Evolutionary conservation across 2,113 vertebrate genomes (phyloP).

Genomic region (Chaetodon trifascialis): DNA sequence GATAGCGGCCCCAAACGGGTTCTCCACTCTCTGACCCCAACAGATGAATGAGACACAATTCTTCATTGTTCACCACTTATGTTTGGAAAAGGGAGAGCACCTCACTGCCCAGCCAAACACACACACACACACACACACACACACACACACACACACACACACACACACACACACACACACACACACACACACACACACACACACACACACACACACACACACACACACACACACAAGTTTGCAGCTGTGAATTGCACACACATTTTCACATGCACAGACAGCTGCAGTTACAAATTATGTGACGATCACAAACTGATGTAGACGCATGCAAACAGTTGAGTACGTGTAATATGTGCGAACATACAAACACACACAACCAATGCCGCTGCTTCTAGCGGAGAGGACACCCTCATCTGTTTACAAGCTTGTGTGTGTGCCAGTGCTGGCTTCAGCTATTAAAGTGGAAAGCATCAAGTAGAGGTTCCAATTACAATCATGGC

Average conservation of each 20-base stretch:
- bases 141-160: no score
- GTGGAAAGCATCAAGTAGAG: constrained; percentile 56
- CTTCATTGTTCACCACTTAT: constrained; percentile 53
- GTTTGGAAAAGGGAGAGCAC: constrained; percentile 27
- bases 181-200: constrained; percentile 28
- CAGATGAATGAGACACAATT: constrained; percentile 48
- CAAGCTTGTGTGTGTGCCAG: constrained; percentile 36
- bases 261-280: constrained; percentile 47
- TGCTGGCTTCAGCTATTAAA: constrained; percentile 43
- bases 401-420: constrained; percentile 56
- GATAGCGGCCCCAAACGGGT: constrained; percentile 38
- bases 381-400: constrained; percentile 20
- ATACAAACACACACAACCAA: background rate
- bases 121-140: constrained; percentile 38
- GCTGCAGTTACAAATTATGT: constrained; percentile 46
- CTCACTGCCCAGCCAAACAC: constrained; percentile 16
- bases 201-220: constrained; percentile 27
- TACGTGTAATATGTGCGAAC: constrained; percentile 27
- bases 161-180: constrained; percentile 52
- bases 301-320: constrained; percentile 54
- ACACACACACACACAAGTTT: constrained; percentile 29
- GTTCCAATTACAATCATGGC: constrained; percentile 57
- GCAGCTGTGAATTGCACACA: constrained; percentile 37
- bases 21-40: constrained; percentile 50
- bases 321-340: constrained; percentile 32